Percentiles rank a stretch among this genome's conserved stretches.
These are phyloP conservation scores for Drosophila sp. DNA, from an alignment of 1,140 invertebrate species.

Conservation along the genomic window DNA sequence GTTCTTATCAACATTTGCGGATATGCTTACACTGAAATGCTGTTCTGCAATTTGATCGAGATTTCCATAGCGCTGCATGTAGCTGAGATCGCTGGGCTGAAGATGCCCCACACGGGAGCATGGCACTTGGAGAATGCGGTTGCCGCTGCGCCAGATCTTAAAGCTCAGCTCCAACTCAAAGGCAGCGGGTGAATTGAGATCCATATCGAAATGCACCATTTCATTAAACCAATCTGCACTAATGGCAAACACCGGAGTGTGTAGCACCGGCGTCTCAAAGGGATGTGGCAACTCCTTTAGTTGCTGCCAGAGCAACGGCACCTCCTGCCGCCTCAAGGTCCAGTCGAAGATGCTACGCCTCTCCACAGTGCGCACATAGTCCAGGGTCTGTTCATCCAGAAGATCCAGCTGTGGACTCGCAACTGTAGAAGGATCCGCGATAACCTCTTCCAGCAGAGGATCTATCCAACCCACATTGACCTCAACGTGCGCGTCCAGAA, in stretches of 20 bases:
- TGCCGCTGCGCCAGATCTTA: constrained; percentile 94
- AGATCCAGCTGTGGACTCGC: constrained; percentile 94
- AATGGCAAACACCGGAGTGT: constrained; percentile 95
- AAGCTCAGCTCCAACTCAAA: constrained; percentile 97
- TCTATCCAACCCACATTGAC: constrained; percentile 92
- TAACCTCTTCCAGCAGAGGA: constrained; percentile 89
- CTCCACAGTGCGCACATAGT: constrained; percentile 12
- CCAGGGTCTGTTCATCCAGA: constrained; percentile 43
- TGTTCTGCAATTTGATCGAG: not conserved
- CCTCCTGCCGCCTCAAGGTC: constrained; percentile 90
- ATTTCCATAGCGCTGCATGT: constrained; percentile 10
- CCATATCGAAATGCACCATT: constrained; percentile 93
- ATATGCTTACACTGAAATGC: constrained; percentile 11
- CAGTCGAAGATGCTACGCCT: constrained; percentile 95
- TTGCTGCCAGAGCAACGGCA: constrained; percentile 93
- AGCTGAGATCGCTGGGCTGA: constrained; percentile 74
- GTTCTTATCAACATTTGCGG: not conserved
- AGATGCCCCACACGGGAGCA: constrained; percentile 98
- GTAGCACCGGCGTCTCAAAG: constrained; percentile 94
- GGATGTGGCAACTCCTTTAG: constrained; percentile 87
- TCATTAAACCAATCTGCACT: constrained; percentile 95
- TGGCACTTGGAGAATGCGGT: constrained; percentile 94
- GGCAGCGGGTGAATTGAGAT: constrained; percentile 93
- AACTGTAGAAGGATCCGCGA: constrained; percentile 87
- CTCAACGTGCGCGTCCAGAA: constrained; percentile 96